phyloP scores from a whole-genome alignment of 2,113 vertebrate genomes.

The Melanerpes aurifrons region DNA sequence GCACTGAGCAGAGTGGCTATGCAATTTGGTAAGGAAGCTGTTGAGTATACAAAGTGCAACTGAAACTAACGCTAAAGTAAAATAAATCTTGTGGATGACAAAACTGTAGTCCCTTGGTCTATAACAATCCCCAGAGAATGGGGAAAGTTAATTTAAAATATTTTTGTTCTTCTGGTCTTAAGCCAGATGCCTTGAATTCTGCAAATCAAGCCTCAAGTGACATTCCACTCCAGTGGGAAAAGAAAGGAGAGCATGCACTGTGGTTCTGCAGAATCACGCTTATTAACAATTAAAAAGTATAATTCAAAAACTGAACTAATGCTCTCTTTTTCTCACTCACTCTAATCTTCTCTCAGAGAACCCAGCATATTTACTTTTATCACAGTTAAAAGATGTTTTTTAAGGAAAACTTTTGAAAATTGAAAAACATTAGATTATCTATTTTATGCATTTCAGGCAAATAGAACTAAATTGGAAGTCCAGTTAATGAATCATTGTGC shows the following conservation, averaged over 20 bases:
- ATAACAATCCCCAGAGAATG: constrained; percentile 62
- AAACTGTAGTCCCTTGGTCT: constrained; percentile 45
- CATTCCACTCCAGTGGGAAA: constrained; percentile 70
- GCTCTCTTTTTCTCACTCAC: not conserved
- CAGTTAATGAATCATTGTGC: not conserved
- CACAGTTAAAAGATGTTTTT: not conserved
- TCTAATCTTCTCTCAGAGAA: not conserved
- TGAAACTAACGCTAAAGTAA: constrained; percentile 57
- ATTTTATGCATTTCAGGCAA: not conserved
- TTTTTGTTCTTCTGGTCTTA: constrained; percentile 70
- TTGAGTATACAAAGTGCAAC: constrained; percentile 56
- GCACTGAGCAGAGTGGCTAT: not conserved
- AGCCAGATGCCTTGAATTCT: constrained; percentile 76
- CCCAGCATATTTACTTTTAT: not conserved
- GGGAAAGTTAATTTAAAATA: constrained; percentile 72
- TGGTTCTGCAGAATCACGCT: not conserved
- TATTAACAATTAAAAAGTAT: not conserved
- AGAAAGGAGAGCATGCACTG: constrained; percentile 13
- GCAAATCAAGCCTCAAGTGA: constrained; percentile 60
- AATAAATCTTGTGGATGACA: constrained; percentile 69
- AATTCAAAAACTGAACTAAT: not conserved
- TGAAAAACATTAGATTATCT: not conserved
- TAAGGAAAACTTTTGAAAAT: not conserved
- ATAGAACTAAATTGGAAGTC: not conserved
- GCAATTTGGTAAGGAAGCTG: constrained; percentile 59